Base-by-base conservation (phyloP, 2,113 vertebrate genomes). In the Sus scrofa region DNA sequence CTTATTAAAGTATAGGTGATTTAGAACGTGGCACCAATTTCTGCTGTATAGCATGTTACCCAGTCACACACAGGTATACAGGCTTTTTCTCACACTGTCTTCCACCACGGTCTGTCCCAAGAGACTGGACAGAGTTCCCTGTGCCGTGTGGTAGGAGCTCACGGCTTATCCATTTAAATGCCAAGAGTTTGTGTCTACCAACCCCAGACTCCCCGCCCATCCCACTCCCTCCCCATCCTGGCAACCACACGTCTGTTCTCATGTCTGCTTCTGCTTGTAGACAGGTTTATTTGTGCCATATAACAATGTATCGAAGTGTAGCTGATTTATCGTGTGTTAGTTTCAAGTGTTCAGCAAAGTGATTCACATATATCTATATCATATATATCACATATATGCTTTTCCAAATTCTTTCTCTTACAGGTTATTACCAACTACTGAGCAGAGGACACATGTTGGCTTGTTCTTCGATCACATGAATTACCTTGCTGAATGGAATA, bases 181-280 rank as follows among this genome's bases (percentile, higher is more conserved):
- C 1, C 1, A n/a, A 30, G 2, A 22, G 50, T 78, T 30, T 22
- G 18, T 20, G 20, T 30, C n/a, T 56, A 32, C 56, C n/a, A 56
- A 56, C 56, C 52, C 32, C 12, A 56, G 14, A 34, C 19, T 34
- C 32, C 52, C 14, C 22, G 12, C n/a, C 56, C n/a, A 56, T 2
- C 13, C 75, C 52, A n/a, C 19, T 3, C 19, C 10, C 2, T 6
- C 54, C 14, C 20, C 11, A 19, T 32, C 56, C 13, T 50, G 44
- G 73, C 26, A 75, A 19, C 44, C 15, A 44, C 4, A 52, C 0
- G 2, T 19, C 30, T 24, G 52, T n/a, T 24, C n/a, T 14, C 52
- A 14, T 19, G 52, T 56, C 75, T 24, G 2, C 56, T 78, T 56
- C 52, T 34, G 32, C 24, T 56, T 78, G 11, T 56, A 78, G n/a